Evolutionary conservation across 2,888 invertebrate genomes (phyloP), one percentile per base, ranked within the genome.

Genomic region (Cosmia trapezina): DNA sequence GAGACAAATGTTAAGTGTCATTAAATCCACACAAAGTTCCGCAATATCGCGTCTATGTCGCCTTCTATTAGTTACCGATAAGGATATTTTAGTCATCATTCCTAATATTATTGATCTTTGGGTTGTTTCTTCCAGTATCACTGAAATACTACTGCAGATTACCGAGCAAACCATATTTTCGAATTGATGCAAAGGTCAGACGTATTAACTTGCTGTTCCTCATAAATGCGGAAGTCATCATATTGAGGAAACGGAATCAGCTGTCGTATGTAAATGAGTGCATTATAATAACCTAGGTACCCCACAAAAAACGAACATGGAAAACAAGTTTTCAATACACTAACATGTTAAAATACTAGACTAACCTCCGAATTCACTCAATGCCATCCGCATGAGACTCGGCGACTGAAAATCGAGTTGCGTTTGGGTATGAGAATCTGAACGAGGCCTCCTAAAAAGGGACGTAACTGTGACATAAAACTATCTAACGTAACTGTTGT

Each of bases 161-260:
- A 49, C 0, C 7, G 11, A n/a, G 8, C n/a, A 22, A 51, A 72
- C 7, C 22, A 43, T 53, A 28, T 59, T 65, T 63, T 69, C 33
- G 1, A 68, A 68, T 9, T 51, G 33, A 53, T 63, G 33, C 45
- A 75, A 74, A 79, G 75, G 59, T 80, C 75, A 78, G 11, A 59
- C 45, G 11, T 41, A n/a, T 62, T 51, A 19, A 51, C 61, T 65
- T 49, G 54, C 49, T 59, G 45, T 79, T 79, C 75, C 78, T 80
- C 66, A 65, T 70, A 45, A 57, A 74, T 12, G 45, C 70, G 78
- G 80, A 79, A 79, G 66, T 70, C 69, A 66, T 71, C 64, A 63
- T 51, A 61, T 61, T 51, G n/a, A 76, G 73, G 78, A 76, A 72
- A 77, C 54, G 69, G 56, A 65, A 78, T 81, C 54, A 47, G 53